A percentile compares a stretch with the other conserved stretches of the same genome.
Conservation (phyloP, 2,888 invertebrate genomes). For the Eumacrocentrus americanus region DNA sequence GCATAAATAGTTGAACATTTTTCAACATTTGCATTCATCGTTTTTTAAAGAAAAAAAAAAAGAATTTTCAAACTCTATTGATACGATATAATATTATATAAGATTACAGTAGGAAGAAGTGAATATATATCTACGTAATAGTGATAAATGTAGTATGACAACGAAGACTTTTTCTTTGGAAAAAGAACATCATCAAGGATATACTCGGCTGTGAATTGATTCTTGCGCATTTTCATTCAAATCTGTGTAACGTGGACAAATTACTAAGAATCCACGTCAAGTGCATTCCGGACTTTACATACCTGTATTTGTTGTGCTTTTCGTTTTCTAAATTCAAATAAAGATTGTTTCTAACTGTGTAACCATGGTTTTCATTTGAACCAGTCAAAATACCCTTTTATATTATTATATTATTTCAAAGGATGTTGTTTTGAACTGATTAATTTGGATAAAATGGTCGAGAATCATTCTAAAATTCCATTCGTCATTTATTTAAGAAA, state of each 20-base stretch:
- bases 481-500: too few relatives aligned
- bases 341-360: background rate
- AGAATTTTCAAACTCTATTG: too few relatives aligned
- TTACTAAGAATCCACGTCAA: conserved; percentile 4
- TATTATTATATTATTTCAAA: conserved; percentile 14
- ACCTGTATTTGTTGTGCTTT: background rate
- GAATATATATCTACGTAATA: conserved; percentile 29
- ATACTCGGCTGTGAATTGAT: conserved; percentile 26
- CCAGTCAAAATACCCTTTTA: background rate
- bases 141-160: conserved; percentile 16
- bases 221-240: conserved; percentile 24
- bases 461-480: too few relatives aligned
- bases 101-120: conserved; percentile 13
- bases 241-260: conserved; percentile 12
- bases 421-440: background rate
- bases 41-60: background rate
- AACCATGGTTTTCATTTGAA: background rate
- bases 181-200: background rate
- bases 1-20: conserved; percentile 13
- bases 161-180: conserved; percentile 17
- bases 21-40: conserved; percentile 11
- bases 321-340: conserved; percentile 10
- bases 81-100: too few relatives aligned
- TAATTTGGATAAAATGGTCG: too few relatives aligned
- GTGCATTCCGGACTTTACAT: conserved; percentile 14